A percentile compares a stretch with the other conserved stretches of the same genome.
phyloP scores from a whole-genome alignment of 1,140 invertebrate genomes.

The silkworm (Bombyx mori) region ASM3026992v2 NC_085114.1:15524501-15525000 shows the following conservation, averaged over 20 bases:
- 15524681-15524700: constrained; percentile 29
- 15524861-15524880: no score
- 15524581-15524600: constrained; percentile 3
- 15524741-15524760: no score
- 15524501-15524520: no score
- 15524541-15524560: neutral
- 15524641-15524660: constrained; percentile 65
- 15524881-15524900: no score
- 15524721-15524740: no score
- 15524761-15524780: no score
- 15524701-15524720: constrained; percentile 27
- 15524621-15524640: constrained; percentile 63
- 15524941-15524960: constrained; percentile 58
- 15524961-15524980: constrained; percentile 63
- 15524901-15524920: no score
- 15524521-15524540: no score
- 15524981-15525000: constrained; percentile 68
- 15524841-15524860: no score
- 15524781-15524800: no score
- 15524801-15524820: no score
- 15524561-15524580: constrained; percentile 19
- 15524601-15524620: constrained; percentile 27
- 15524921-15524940: neutral
- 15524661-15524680: constrained; percentile 55
- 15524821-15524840: no score